Percentiles rank a stretch among this genome's conserved stretches.
Conservation (phyloP, 2,888 invertebrate genomes). For the Asteroscopus sphinx region DNA sequence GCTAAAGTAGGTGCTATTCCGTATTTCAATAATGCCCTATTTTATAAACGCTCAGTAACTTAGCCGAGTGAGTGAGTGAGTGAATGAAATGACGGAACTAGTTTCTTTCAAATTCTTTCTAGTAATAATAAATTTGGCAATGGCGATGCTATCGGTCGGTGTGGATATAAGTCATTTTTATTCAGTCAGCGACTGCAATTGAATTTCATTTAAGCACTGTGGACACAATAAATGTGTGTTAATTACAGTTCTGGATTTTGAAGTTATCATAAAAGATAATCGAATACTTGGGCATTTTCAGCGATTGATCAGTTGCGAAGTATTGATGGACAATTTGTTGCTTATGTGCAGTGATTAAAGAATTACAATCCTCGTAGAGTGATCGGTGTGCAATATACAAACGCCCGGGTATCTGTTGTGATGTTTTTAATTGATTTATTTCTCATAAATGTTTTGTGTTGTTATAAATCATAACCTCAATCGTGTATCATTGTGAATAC, state of each 20-base stretch:
- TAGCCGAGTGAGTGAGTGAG: slow-evolving; percentile 66
- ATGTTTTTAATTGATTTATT: slow-evolving; percentile 70
- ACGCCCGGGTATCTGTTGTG: slow-evolving; percentile 59
- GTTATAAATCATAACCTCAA: slow-evolving; percentile 85
- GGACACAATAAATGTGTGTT: slow-evolving; percentile 15
- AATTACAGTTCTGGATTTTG: slow-evolving; percentile 25
- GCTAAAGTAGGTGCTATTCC: slow-evolving; percentile 61
- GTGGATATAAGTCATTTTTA: slow-evolving; percentile 58
- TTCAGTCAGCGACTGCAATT: slow-evolving; percentile 48
- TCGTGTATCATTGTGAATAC: slow-evolving; percentile 81
- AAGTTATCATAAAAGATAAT: slow-evolving; percentile 19
- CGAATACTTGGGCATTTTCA: slow-evolving; percentile 30
- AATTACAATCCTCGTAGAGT: slow-evolving; percentile 57
- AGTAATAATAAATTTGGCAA: slow-evolving; percentile 63
- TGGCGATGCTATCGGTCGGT: slow-evolving; percentile 70
- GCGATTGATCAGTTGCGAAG: slow-evolving; percentile 59
- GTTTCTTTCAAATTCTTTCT: too few species aligned
- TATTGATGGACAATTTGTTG: slow-evolving; percentile 73
- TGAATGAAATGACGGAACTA: slow-evolving; percentile 62
- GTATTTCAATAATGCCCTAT: slow-evolving; percentile 43
- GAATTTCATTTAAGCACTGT: slow-evolving; percentile 12
- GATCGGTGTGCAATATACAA: slow-evolving; percentile 59
- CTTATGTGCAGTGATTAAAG: slow-evolving; percentile 74
- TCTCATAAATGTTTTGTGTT: slow-evolving; percentile 75
- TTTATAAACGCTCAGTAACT: slow-evolving; percentile 47